Evolutionary conservation across 2,888 invertebrate species (phyloP).

Genomic region (Ceraclea dissimilis): DNA sequence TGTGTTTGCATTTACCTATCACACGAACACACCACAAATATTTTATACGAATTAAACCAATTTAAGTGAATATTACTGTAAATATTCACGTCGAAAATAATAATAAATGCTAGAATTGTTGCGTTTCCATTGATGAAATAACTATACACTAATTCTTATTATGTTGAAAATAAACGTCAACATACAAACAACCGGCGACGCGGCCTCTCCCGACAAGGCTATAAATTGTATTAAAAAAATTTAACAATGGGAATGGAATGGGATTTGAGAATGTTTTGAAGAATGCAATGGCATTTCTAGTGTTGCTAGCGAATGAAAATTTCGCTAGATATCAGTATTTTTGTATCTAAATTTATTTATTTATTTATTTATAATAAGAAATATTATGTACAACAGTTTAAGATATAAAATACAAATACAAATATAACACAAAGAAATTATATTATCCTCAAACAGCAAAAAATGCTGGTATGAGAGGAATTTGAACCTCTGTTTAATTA

Average conservation of each 20-base stretch:
- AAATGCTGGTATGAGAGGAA: too few species aligned
- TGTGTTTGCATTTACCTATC: neutral
- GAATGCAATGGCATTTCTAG: neutral
- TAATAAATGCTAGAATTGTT: neutral
- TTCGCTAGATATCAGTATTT: neutral
- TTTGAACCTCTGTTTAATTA: too few species aligned
- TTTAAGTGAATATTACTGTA: neutral
- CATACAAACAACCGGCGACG: neutral
- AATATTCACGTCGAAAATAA: neutral
- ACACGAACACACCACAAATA: neutral
- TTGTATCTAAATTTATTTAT: too few species aligned
- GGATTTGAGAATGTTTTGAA: neutral
- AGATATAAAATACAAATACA: too few species aligned
- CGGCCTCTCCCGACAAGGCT: neutral
- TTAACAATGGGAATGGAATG: neutral
- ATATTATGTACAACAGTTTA: too few species aligned
- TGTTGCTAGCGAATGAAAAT: neutral
- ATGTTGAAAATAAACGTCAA: neutral
- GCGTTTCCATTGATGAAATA: neutral
- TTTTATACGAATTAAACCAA: neutral
- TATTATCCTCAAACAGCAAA: too few species aligned
- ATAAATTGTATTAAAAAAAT: neutral
- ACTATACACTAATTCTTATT: neutral
- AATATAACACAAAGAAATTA: too few species aligned
- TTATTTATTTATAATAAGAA: too few species aligned